phyloP scores from a whole-genome alignment of 1,140 invertebrate genomes.

The Ooceraea biroi region DNA sequence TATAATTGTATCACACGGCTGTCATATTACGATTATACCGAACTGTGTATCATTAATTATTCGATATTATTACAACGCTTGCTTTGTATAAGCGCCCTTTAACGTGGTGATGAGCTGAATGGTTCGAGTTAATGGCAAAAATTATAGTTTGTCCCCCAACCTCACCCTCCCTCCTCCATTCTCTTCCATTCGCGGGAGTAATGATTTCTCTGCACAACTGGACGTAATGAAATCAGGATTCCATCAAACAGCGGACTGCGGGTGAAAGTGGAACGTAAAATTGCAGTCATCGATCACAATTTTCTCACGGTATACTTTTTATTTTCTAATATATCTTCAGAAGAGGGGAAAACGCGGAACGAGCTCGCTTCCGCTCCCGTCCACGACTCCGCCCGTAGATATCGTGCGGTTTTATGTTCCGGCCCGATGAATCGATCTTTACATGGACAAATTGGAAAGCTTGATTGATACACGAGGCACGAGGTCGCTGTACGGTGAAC shows the following conservation, averaged over 20 bases:
- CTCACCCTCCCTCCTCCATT: no score
- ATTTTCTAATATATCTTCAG: not conserved
- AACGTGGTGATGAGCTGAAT: not conserved
- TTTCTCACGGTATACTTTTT: not conserved
- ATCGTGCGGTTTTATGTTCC: slow-evolving; percentile 51
- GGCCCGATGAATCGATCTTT: slow-evolving; percentile 59
- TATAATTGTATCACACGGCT: slow-evolving; percentile 42
- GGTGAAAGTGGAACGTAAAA: not conserved
- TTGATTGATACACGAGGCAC: slow-evolving; percentile 52
- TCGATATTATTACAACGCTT: slow-evolving; percentile 11
- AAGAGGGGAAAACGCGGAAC: not conserved
- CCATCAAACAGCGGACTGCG: not conserved
- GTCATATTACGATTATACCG: slow-evolving; percentile 19
- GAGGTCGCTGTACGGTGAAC: slow-evolving; percentile 29
- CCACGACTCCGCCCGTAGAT: slow-evolving; percentile 21
- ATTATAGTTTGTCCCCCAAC: no score
- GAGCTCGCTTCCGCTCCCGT: no score
- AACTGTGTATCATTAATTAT: slow-evolving; percentile 35
- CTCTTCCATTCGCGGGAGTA: not conserved
- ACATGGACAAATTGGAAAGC: slow-evolving; percentile 58
- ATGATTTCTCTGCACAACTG: not conserved
- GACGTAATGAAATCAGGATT: not conserved
- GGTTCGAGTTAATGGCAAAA: not conserved
- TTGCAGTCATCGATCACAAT: not conserved
- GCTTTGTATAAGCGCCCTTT: not conserved